Percentiles rank a stretch among this genome's conserved stretches.
These are phyloP conservation scores for Himalopsyche kuldschensis DNA, from an alignment of 2,888 invertebrate genomes.

Conservation along the genomic window DNA sequence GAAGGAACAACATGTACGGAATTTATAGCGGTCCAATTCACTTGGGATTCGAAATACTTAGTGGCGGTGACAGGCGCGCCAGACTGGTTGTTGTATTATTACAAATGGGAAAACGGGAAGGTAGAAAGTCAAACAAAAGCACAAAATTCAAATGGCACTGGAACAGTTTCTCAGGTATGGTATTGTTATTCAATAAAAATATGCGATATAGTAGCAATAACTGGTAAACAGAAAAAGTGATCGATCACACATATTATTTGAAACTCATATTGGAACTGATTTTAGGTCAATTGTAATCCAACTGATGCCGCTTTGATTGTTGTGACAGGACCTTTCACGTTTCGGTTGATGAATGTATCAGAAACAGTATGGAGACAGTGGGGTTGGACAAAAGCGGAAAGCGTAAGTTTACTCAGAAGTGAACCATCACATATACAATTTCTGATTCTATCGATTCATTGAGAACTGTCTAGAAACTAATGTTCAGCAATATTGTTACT, in stretches of 20 bases:
- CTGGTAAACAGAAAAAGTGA: too few relatives aligned
- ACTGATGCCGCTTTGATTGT: constrained; percentile 74
- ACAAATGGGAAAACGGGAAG: constrained; percentile 81
- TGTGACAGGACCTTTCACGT: constrained; percentile 65
- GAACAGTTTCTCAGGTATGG: constrained; percentile 63
- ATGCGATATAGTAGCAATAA: too few relatives aligned
- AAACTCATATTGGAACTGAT: background rate
- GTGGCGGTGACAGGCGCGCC: constrained; percentile 81
- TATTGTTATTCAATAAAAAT: background rate
- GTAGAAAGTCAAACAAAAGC: constrained; percentile 75
- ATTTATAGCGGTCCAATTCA: constrained; percentile 75
- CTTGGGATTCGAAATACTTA: constrained; percentile 79
- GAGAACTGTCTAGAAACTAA: too few relatives aligned
- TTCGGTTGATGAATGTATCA: constrained; percentile 74
- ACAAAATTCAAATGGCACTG: constrained; percentile 69
- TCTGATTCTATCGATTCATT: too few relatives aligned
- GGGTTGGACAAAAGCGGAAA: constrained; percentile 82
- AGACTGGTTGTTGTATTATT: constrained; percentile 79
- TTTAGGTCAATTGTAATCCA: constrained; percentile 76
- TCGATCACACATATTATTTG: too few relatives aligned
- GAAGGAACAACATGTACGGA: constrained; percentile 62
- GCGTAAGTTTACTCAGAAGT: constrained; percentile 45
- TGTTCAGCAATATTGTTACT: too few relatives aligned
- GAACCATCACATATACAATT: too few relatives aligned
- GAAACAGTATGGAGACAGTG: constrained; percentile 81